A percentile compares a stretch with the other conserved stretches of the same genome.
phyloP scores from a whole-genome alignment of 2,113 vertebrate genomes.

The Suricata suricatta region DNA sequence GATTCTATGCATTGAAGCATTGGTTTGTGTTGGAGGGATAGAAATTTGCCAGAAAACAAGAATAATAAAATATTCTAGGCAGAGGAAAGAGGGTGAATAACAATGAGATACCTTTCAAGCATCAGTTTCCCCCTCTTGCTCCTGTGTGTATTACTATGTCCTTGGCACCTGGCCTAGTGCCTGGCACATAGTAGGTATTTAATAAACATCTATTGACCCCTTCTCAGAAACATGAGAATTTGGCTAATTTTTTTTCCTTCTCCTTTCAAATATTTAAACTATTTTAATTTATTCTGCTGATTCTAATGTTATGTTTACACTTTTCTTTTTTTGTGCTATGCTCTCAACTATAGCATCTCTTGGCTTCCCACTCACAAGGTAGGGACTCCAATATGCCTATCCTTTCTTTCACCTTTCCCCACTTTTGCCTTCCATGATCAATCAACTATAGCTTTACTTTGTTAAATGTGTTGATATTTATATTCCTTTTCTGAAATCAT shows the following conservation, averaged over 20 bases:
- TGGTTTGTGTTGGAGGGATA: background rate
- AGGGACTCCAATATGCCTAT: background rate
- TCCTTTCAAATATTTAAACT: conserved; percentile 45
- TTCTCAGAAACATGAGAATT: background rate
- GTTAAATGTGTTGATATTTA: background rate
- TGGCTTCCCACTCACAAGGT: background rate
- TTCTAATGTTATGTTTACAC: background rate
- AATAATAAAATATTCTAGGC: background rate
- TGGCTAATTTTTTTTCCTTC: background rate
- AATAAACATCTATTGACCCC: background rate
- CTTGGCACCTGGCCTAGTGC: background rate
- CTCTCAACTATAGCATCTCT: background rate
- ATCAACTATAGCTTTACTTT: background rate
- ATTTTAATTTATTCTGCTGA: background rate
- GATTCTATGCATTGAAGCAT: background rate
- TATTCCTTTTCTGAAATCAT: background rate
- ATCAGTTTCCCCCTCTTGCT: background rate
- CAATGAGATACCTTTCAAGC: background rate
- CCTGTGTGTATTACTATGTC: background rate
- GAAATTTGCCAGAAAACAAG: background rate
- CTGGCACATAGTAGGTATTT: background rate
- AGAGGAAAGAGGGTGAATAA: background rate
- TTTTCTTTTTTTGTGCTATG: background rate
- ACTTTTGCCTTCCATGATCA: background rate
- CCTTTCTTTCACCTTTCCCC: background rate